Conservation (phyloP, 2,113 vertebrate species). For the Ammospiza caudacuta region DNA sequence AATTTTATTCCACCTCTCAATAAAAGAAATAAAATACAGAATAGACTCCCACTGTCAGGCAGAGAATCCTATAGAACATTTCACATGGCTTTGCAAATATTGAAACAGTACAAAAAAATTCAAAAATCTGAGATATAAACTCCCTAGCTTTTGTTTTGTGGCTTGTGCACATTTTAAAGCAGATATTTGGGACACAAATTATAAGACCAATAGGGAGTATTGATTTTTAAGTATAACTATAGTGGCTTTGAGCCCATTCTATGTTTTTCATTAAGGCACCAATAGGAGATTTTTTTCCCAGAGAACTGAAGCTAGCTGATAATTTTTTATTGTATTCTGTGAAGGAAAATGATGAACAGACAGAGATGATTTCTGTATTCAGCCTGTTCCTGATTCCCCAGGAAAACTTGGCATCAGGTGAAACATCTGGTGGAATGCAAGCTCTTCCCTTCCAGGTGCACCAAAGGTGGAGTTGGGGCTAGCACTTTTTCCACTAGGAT, state of each 20-base stretch:
- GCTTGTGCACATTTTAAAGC: background rate
- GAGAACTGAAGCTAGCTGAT: background rate
- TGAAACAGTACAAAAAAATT: background rate
- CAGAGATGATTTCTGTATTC: background rate
- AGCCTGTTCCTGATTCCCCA: background rate
- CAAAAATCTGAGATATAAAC: background rate
- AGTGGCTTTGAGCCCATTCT: conserved; percentile 32
- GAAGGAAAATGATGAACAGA: background rate
- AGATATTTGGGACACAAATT: conserved; percentile 57
- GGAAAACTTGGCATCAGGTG: background rate
- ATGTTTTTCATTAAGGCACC: conserved; percentile 61
- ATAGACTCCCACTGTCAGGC: background rate
- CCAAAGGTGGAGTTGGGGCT: background rate
- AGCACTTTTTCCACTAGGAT: background rate
- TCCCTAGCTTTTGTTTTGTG: conserved; percentile 14
- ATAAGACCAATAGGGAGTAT: conserved; percentile 42
- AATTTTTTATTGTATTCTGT: conserved; percentile 21
- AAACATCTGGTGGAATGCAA: background rate
- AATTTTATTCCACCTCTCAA: conserved; percentile 35
- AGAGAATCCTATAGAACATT: background rate
- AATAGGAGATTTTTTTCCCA: conserved; percentile 25
- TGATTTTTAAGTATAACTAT: conserved; percentile 54
- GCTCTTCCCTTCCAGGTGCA: background rate
- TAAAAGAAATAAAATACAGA: conserved; percentile 21
- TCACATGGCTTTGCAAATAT: background rate